Evolutionary conservation across 2,888 invertebrate genomes (phyloP).

Genomic region (Lordiphosa fenestrarum): DNA sequence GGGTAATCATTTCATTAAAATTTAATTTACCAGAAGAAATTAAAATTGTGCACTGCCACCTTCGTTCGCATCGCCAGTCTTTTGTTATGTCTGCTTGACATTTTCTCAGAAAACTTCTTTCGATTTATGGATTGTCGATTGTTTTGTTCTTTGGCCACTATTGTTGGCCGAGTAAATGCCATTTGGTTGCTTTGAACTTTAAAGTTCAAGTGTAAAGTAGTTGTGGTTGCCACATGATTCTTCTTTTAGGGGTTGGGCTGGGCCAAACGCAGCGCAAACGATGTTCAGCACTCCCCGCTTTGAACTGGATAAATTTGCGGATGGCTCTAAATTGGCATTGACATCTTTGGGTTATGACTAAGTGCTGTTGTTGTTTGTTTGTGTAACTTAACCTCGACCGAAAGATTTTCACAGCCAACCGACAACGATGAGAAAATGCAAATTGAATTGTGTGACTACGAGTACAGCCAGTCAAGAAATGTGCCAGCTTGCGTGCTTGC

Average conservation of each 20-base stretch:
- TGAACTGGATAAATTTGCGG: too few species aligned
- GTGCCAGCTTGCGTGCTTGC: constrained; percentile 32
- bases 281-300: too few species aligned
- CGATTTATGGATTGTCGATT: constrained; percentile 8
- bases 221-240: not conserved
- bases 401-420: constrained; percentile 37
- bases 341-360: constrained; percentile 17
- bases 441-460: constrained; percentile 52
- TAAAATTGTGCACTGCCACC: constrained; percentile 41
- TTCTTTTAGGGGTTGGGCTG: constrained; percentile 43
- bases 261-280: constrained; percentile 13
- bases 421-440: constrained; percentile 44
- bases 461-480: constrained; percentile 15
- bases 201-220: constrained; percentile 61
- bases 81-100: constrained; percentile 49
- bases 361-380: constrained; percentile 2
- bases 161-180: constrained; percentile 66
- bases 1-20: too few species aligned
- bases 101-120: constrained; percentile 31
- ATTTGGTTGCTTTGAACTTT: constrained; percentile 64
- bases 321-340: constrained; percentile 2
- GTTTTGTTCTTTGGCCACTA: constrained; percentile 20
- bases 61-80: constrained; percentile 64
- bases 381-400: constrained; percentile 30
- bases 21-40: not conserved